A percentile compares a stretch with the other conserved stretches of the same genome.
These are phyloP conservation scores for Cosmorhoe ocellata DNA, from an alignment of 2,888 invertebrate species.

Conservation along the genomic window DNA sequence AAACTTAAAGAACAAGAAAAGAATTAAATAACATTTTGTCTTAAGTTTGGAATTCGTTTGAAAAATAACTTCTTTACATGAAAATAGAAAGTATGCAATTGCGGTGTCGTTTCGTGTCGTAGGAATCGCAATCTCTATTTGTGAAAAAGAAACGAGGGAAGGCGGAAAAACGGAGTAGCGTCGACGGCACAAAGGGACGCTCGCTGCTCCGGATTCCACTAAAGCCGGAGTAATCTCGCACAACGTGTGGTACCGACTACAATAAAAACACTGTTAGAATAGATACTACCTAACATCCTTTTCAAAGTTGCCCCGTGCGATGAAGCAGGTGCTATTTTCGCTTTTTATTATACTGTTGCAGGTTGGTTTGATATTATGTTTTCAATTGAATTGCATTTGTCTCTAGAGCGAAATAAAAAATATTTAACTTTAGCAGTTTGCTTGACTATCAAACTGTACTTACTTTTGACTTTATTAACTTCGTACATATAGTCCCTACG, in stretches of 20 bases:
- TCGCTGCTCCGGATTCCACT: constrained; percentile 52
- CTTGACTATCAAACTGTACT: not conserved
- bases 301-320: constrained; percentile 26
- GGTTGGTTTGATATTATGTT: constrained; percentile 14
- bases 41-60: no score
- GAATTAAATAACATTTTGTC: no score
- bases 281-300: constrained; percentile 32
- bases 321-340: constrained; percentile 28
- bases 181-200: constrained; percentile 57
- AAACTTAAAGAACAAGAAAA: no score
- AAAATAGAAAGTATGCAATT: constrained; percentile 26
- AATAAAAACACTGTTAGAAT: constrained; percentile 41
- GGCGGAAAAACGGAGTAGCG: constrained; percentile 57
- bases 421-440: constrained; percentile 8
- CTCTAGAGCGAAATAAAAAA: not conserved
- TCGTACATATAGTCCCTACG: no score
- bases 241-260: constrained; percentile 44
- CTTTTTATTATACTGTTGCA: constrained; percentile 25
- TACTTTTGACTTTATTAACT: not conserved
- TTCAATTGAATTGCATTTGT: not conserved
- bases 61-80: not conserved
- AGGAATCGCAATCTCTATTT: constrained; percentile 56
- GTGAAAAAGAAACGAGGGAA: constrained; percentile 51
- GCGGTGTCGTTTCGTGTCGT: constrained; percentile 36
- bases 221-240: constrained; percentile 56